Conservation (phyloP, 2,797 vertebrate genomes). For the Platyrinchus mystaceus region DNA sequence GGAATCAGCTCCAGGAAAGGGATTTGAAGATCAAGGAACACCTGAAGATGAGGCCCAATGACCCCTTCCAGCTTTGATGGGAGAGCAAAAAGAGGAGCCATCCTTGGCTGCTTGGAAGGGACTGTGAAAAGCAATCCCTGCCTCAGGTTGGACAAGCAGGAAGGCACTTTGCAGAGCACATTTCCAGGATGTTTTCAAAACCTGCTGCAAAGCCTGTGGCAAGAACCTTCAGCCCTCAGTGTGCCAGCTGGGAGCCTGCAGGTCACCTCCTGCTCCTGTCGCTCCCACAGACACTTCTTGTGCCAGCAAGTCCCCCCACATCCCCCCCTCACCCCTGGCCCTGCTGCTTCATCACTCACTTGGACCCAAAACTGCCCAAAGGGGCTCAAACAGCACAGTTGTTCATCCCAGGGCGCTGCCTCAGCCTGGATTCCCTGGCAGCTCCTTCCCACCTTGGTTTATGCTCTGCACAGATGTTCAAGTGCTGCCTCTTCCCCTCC, state of each 20-base stretch:
- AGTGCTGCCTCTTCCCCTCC: neutral
- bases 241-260: neutral
- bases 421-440: neutral
- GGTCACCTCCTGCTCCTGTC: neutral
- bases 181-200: neutral
- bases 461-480: neutral
- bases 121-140: neutral
- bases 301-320: neutral
- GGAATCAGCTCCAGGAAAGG: neutral
- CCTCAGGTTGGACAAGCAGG: neutral
- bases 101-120: neutral
- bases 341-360: fast-evolving
- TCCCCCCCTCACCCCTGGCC: neutral
- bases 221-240: neutral
- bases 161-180: neutral
- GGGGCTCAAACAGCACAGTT: neutral
- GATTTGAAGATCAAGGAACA: neutral
- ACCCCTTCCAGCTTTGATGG: neutral
- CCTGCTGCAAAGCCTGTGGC: neutral
- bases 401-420: neutral
- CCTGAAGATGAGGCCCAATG: neutral
- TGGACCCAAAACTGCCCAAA: fast-evolving
- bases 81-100: neutral
- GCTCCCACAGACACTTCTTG: neutral
- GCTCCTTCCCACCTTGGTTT: neutral